Evolutionary conservation across 2,113 vertebrate species (phyloP).

Genomic region (Nesogale talazaci): DNA sequence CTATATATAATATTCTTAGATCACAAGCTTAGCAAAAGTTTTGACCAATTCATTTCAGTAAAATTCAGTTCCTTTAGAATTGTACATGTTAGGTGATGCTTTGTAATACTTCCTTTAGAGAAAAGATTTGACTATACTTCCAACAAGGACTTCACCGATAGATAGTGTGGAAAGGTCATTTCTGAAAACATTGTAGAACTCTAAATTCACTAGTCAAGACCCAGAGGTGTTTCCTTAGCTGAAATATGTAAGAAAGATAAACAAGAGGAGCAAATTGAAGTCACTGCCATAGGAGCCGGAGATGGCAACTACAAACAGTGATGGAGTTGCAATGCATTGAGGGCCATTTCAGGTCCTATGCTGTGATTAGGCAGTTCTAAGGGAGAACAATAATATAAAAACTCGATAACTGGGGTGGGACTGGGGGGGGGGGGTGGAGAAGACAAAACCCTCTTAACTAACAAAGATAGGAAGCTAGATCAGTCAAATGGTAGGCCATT

Average conservation of each 20-base stretch:
- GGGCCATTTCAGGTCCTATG: background rate
- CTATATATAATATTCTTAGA: background rate
- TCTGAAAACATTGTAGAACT: background rate
- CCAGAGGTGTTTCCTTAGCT: background rate
- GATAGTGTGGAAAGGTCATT: background rate
- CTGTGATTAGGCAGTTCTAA: background rate
- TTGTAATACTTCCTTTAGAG: background rate
- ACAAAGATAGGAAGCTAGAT: background rate
- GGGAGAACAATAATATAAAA: background rate
- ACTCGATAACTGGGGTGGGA: background rate
- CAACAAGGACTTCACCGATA: background rate
- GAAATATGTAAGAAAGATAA: background rate
- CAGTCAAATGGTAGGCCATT: background rate
- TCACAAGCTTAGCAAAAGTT: conserved; percentile 9
- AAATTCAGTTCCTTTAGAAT: conserved; percentile 29
- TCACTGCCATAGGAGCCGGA: rapidly evolving
- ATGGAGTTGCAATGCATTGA: background rate
- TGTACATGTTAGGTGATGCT: background rate
- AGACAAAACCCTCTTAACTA: background rate
- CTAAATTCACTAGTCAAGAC: background rate
- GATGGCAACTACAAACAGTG: background rate
- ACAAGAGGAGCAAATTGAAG: background rate
- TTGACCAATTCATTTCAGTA: conserved; percentile 21
- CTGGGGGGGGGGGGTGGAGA: too few relatives aligned
- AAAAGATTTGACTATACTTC: background rate